Percentiles rank a stretch among this genome's conserved stretches.
phyloP scores from a whole-genome alignment of 1,140 invertebrate species.

The Helicoverpa zea region DNA sequence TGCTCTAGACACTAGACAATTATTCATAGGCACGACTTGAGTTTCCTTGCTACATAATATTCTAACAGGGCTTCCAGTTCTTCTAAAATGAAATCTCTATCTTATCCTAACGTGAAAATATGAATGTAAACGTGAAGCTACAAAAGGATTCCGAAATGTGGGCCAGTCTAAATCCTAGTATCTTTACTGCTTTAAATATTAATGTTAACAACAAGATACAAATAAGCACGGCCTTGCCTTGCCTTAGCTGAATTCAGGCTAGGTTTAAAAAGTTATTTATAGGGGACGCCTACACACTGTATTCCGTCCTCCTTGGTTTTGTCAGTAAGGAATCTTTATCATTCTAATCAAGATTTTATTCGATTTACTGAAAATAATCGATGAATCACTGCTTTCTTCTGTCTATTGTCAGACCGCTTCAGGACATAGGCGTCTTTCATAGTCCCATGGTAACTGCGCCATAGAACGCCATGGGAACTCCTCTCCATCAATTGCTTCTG shows the following conservation, averaged over 20 bases:
- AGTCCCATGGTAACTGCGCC: no score
- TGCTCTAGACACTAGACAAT: no score
- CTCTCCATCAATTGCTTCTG: no score
- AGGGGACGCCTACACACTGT: slow-evolving; percentile 4
- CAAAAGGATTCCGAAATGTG: slow-evolving; percentile 10
- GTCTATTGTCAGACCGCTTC: no score
- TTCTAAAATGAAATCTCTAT: not conserved
- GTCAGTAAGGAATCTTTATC: slow-evolving; percentile 2
- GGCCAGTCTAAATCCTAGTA: slow-evolving; percentile 12
- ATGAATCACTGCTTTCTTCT: no score
- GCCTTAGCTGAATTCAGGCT: not conserved
- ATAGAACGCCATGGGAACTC: no score
- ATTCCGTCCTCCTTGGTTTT: slow-evolving; percentile 7
- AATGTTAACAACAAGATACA: slow-evolving; percentile 11
- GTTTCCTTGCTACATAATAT: no score
- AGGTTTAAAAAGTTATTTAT: slow-evolving; percentile 29
- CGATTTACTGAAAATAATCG: not conserved
- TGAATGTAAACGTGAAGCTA: not conserved
- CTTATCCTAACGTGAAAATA: not conserved
- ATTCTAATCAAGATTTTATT: slow-evolving; percentile 29
- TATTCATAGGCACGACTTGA: no score
- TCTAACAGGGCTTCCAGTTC: no score
- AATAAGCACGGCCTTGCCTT: not conserved
- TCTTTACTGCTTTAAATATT: slow-evolving; percentile 10
- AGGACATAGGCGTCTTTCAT: no score